Conservation (phyloP, 2,888 invertebrate genomes). For the Lysandra bellargus region DNA sequence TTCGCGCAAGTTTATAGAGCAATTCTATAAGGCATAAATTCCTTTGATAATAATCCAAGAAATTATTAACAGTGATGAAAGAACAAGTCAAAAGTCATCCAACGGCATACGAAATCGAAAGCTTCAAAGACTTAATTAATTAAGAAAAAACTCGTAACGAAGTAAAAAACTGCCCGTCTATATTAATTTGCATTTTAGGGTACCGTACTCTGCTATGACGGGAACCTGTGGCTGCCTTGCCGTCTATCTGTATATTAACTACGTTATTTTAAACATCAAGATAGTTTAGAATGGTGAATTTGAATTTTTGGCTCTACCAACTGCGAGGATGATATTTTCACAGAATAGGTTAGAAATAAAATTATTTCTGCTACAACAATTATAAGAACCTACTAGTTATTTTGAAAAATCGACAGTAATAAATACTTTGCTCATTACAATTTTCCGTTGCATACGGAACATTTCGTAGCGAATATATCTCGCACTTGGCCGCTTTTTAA, state of each 20-base stretch:
- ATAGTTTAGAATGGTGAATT: no score
- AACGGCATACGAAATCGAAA: conserved; percentile 39
- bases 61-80: conserved; percentile 32
- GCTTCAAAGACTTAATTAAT: conserved; percentile 47
- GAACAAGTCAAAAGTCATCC: conserved; percentile 35
- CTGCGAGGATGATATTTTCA: no score
- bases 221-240: background rate
- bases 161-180: conserved; percentile 49
- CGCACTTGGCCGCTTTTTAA: conserved; percentile 3
- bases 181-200: conserved; percentile 54
- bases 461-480: background rate
- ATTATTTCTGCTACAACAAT: no score
- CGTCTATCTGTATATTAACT: background rate
- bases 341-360: no score
- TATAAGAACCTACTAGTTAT: no score
- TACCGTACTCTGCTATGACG: background rate
- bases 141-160: conserved; percentile 47
- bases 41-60: background rate
- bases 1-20: background rate
- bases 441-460: background rate
- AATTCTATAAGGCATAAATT: background rate
- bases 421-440: no score
- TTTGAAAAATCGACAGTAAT: no score
- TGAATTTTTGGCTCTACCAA: no score
- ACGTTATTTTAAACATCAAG: no score